Evolutionary conservation across 2,113 vertebrate genomes (phyloP).

Genomic region (Forbesichthys papilliferus): DNA sequence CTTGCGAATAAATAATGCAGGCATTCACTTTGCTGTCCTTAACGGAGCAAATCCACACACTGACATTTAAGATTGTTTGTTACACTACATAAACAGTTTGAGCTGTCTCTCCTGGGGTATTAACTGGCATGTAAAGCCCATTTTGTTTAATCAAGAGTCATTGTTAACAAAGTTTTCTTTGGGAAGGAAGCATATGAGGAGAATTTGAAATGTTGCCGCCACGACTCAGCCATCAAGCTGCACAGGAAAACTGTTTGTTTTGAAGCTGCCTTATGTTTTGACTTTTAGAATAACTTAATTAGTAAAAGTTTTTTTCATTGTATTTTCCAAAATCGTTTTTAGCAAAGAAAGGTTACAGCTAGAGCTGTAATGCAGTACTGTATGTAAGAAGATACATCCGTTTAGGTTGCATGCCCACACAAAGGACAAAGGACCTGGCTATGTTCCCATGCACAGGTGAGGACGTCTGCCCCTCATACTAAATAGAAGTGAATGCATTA

Average conservation of each 20-base stretch:
- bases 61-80: constrained; percentile 76
- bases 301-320: no score
- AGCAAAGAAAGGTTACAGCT: neutral
- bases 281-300: no score
- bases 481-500: constrained; percentile 14
- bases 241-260: no score
- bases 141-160: constrained; percentile 44
- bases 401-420: constrained; percentile 39
- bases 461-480: neutral
- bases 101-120: constrained; percentile 50
- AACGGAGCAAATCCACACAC: constrained; percentile 67
- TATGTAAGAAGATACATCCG: constrained; percentile 38
- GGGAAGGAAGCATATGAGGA: neutral
- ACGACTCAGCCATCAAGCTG: no score
- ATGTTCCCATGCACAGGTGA: neutral
- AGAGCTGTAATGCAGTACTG: neutral
- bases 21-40: constrained; percentile 75
- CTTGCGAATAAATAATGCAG: constrained; percentile 65
- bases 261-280: no score
- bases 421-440: constrained; percentile 42
- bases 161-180: constrained; percentile 22
- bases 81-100: constrained; percentile 56
- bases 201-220: constrained; percentile 14
- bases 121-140: constrained; percentile 39
- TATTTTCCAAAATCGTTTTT: constrained; percentile 19